Percentiles rank a stretch among this genome's conserved stretches.
phyloP scores from a whole-genome alignment of 1,140 invertebrate genomes.

The Drosophila auraria region DNA sequence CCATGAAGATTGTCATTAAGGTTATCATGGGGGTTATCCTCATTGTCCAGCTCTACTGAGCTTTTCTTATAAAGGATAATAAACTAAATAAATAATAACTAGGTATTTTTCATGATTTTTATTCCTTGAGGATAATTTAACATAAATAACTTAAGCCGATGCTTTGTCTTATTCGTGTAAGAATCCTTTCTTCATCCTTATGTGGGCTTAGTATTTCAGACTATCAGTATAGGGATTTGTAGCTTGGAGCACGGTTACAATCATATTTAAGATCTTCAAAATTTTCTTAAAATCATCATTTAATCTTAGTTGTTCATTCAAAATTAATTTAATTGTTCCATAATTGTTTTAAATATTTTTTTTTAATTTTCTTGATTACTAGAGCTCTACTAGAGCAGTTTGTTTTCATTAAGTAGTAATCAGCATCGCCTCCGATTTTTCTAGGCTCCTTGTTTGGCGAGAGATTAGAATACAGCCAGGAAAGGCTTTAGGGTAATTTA shows the following conservation, averaged over 20 bases:
- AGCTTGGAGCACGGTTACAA: no score
- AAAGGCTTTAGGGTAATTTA: no score
- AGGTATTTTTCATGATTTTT: background rate
- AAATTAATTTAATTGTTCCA: background rate
- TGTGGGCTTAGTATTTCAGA: background rate
- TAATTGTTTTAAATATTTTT: no score
- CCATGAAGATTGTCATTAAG: background rate
- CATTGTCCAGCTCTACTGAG: no score
- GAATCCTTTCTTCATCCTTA: background rate
- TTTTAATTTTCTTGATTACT: background rate
- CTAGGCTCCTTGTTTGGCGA: background rate
- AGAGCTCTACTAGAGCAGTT: background rate
- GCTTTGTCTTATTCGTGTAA: background rate
- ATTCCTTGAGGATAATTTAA: background rate
- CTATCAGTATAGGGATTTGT: background rate
- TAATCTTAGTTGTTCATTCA: no score
- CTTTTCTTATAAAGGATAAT: no score
- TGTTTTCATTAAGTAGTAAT: background rate
- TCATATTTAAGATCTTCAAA: no score
- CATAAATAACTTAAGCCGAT: background rate
- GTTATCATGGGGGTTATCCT: no score
- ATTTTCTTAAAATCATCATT: no score
- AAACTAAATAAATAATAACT: no score
- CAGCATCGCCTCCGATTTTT: background rate
- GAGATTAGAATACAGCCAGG: background rate